A percentile compares a stretch with the other conserved stretches of the same genome.
These are phyloP conservation scores for Electrona antarctica DNA, from an alignment of 2,113 vertebrate genomes.

Conservation along the genomic window DNA sequence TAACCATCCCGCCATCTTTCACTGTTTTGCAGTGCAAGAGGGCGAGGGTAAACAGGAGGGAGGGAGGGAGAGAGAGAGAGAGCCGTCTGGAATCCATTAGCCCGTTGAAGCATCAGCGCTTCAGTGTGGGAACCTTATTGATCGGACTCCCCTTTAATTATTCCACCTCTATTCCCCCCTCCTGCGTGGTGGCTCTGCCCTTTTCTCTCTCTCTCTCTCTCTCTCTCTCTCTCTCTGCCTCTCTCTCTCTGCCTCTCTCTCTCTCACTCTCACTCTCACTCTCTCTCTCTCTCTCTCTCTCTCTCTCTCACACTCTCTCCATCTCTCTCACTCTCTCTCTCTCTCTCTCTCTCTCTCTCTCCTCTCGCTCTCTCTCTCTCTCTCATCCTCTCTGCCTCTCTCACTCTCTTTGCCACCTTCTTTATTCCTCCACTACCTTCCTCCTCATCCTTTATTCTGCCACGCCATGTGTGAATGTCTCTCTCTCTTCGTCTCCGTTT, in stretches of 20 bases:
- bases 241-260: slow-evolving; percentile 17
- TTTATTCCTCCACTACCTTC: too few species aligned
- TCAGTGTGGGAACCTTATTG: slow-evolving; percentile 83
- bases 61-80: slow-evolving; percentile 20
- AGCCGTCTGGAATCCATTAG: slow-evolving; percentile 79
- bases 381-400: too few species aligned
- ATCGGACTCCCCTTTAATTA: slow-evolving; percentile 78
- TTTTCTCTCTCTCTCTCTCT: slow-evolving; percentile 13
- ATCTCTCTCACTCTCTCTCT: background rate
- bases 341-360: background rate
- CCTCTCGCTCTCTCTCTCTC: background rate
- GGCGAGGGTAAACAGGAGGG: slow-evolving; percentile 31
- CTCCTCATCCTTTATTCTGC: slow-evolving; percentile 19
- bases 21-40: slow-evolving; percentile 19
- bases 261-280: background rate
- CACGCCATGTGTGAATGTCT: slow-evolving; percentile 13
- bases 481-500: slow-evolving; percentile 28
- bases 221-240: slow-evolving; percentile 43
- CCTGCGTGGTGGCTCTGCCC: slow-evolving; percentile 16
- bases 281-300: slow-evolving; percentile 26
- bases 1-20: slow-evolving; percentile 23
- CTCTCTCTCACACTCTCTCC: slow-evolving; percentile 13
- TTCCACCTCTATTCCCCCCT: slow-evolving; percentile 61
- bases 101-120: slow-evolving; percentile 70
- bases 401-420: too few species aligned